Percentiles rank a stretch among this genome's conserved stretches.
Conservation (phyloP, 2,888 invertebrate genomes). For the Isoperla grammatica region DNA sequence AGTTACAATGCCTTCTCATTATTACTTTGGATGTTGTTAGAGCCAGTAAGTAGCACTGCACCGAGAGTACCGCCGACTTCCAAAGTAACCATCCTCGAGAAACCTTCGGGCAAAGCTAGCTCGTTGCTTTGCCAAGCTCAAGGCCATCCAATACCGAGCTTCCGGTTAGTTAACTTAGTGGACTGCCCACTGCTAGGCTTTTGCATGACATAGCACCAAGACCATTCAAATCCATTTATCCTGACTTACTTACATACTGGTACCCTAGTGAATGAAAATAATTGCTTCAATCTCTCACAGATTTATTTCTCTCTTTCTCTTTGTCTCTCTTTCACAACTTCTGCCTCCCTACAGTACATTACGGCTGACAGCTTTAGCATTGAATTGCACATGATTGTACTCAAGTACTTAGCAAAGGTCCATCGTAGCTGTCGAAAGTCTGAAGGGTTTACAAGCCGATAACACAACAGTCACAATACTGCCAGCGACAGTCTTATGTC, state of each 20-base stretch:
- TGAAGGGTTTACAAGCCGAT: too few relatives aligned
- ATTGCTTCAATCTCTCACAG: too few relatives aligned
- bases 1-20: not conserved
- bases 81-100: conserved; percentile 32
- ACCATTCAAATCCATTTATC: too few relatives aligned
- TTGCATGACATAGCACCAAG: conserved; percentile 5
- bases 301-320: not conserved
- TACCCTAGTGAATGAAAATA: too few relatives aligned
- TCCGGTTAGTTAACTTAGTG: conserved; percentile 52
- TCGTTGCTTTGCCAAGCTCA: conserved; percentile 62
- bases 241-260: too few relatives aligned
- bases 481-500: too few relatives aligned
- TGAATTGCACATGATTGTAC: not conserved
- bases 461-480: too few relatives aligned
- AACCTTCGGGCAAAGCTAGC: conserved; percentile 29
- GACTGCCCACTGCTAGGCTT: not conserved
- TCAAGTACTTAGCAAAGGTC: conserved; percentile 34
- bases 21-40: conserved; percentile 30
- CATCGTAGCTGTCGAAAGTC: too few relatives aligned
- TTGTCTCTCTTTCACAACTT: conserved; percentile 1
- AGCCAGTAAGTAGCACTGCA: conserved; percentile 40
- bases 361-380: not conserved
- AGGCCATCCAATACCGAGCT: conserved; percentile 61
- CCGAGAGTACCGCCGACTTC: conserved; percentile 40
- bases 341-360: not conserved